Conservation (phyloP, 1,140 invertebrate species). For the Phenacoccus solenopsis region DNA sequence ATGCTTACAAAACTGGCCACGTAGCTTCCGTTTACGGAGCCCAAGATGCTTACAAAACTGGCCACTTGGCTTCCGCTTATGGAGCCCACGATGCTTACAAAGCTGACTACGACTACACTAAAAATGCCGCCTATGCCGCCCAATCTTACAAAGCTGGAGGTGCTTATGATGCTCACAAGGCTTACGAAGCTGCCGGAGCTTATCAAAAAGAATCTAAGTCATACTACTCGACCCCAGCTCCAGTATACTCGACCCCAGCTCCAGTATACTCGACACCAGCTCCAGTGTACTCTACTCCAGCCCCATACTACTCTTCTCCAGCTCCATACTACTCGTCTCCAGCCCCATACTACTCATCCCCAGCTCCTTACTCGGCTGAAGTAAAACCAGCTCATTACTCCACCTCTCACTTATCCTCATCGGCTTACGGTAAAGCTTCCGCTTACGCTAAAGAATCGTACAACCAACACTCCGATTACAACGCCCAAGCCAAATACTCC, state of each 20-base stretch:
- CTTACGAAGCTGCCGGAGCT: not conserved
- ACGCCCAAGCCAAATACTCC: too few relatives aligned
- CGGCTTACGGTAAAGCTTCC: not conserved
- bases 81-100: too few relatives aligned
- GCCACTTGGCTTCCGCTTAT: too few relatives aligned
- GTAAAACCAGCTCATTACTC: not conserved
- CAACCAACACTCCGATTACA: not conserved
- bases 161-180: too few relatives aligned
- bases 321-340: not conserved
- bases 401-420: not conserved
- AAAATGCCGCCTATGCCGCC: too few relatives aligned
- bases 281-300: not conserved
- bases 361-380: not conserved
- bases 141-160: too few relatives aligned
- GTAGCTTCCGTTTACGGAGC: too few relatives aligned
- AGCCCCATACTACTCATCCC: not conserved
- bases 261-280: not conserved
- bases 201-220: not conserved
- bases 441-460: not conserved
- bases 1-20: too few relatives aligned
- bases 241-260: not conserved
- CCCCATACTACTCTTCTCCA: not conserved
- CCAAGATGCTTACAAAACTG: too few relatives aligned
- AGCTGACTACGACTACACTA: too few relatives aligned
- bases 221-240: not conserved